Conservation (phyloP, 2,888 invertebrate species). For the Prionchulus punctatus region DNA sequence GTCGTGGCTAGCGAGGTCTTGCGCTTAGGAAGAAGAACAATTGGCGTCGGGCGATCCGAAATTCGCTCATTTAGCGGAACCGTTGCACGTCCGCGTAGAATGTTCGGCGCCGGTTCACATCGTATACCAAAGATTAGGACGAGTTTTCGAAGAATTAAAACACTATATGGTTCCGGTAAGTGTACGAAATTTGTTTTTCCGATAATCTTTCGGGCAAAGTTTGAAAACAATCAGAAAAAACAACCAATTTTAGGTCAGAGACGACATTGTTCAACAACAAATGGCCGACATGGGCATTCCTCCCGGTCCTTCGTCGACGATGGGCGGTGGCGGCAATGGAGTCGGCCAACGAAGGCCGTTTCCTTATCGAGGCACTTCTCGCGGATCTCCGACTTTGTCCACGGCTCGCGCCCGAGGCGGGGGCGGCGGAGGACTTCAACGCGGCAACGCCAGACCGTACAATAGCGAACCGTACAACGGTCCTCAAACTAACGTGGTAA, state of each 20-base stretch:
- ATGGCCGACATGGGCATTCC: not conserved
- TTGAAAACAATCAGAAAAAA: too few species aligned
- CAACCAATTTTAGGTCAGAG: not conserved
- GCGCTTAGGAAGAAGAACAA: slow-evolving; percentile 22
- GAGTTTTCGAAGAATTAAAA: slow-evolving; percentile 15
- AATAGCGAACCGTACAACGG: too few species aligned
- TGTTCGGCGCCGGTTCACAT: slow-evolving; percentile 26
- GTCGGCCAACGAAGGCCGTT: not conserved
- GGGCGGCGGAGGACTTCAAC: not conserved
- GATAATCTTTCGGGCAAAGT: not conserved
- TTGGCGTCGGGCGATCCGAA: slow-evolving; percentile 28
- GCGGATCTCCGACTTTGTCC: not conserved
- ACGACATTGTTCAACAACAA: not conserved
- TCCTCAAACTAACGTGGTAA: too few species aligned
- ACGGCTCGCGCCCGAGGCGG: not conserved
- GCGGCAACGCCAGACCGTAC: too few species aligned
- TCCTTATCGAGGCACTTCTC: not conserved
- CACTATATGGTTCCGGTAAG: slow-evolving; percentile 16
- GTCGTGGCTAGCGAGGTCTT: not conserved
- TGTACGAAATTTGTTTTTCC: not conserved
- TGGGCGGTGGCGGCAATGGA: too few species aligned
- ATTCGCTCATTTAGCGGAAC: slow-evolving; percentile 28
- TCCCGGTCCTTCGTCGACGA: too few species aligned
- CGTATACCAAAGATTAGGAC: slow-evolving; percentile 27
- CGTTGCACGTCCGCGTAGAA: slow-evolving; percentile 30